Conservation (phyloP, 1,140 invertebrate genomes). For the Lordiphosa stackelbergi region DNA sequence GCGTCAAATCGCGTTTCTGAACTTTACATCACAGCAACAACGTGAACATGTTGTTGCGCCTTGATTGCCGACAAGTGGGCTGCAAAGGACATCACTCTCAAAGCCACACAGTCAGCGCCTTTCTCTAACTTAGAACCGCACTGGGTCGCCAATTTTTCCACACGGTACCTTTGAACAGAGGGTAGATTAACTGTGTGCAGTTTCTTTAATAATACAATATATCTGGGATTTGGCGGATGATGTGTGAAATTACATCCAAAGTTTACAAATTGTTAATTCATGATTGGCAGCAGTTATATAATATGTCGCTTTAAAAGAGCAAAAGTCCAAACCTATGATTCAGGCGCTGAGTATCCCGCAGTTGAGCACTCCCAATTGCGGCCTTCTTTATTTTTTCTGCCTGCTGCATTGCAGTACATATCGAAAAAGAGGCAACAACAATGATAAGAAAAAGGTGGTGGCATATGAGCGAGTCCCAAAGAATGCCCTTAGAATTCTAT, state of each 20-base stretch:
- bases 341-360: neutral
- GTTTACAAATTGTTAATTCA: too few species aligned
- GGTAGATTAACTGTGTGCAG: neutral
- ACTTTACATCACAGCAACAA: conserved; percentile 48
- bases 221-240: neutral
- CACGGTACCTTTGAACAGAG: neutral
- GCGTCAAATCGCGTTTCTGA: conserved; percentile 69
- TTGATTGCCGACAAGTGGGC: conserved; percentile 50
- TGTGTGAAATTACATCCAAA: too few species aligned
- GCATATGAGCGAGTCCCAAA: neutral
- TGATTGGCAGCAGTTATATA: too few species aligned
- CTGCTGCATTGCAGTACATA: conserved; percentile 11
- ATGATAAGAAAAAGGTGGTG: neutral
- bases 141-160: conserved; percentile 25
- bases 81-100: conserved; percentile 59
- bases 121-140: conserved; percentile 30
- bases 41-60: conserved; percentile 28
- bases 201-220: neutral
- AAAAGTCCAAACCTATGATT: neutral
- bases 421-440: conserved; percentile 21
- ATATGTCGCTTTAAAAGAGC: too few species aligned
- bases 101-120: conserved; percentile 40
- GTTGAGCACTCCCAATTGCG: neutral
- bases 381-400: conserved; percentile 1
- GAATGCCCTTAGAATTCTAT: conserved; percentile 3